Conservation (phyloP, 2,113 vertebrate genomes). For the Melanostigma gelatinosum region DNA sequence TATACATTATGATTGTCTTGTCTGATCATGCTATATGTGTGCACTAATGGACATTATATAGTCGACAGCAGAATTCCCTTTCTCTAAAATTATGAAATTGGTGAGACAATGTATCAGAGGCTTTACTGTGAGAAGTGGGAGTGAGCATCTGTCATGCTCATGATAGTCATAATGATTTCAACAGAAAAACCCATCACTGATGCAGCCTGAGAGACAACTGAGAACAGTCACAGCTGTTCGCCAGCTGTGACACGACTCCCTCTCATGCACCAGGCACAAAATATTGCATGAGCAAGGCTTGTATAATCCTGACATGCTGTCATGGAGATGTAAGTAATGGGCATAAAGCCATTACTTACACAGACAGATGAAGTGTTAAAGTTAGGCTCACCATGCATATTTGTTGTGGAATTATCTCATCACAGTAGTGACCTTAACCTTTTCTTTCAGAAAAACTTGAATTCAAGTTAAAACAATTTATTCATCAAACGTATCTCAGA, state of each 20-base stretch:
- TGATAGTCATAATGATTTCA: background rate
- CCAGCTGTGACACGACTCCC: background rate
- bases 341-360: background rate
- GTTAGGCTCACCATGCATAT: background rate
- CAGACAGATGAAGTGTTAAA: background rate
- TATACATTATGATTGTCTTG: background rate
- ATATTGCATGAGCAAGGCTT: background rate
- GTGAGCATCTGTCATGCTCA: slow-evolving; percentile 4
- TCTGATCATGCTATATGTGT: background rate
- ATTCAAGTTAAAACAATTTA: background rate
- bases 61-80: background rate
- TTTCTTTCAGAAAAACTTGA: background rate
- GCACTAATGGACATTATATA: background rate
- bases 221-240: background rate
- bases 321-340: background rate
- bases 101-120: background rate
- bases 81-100: background rate
- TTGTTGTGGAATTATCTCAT: background rate
- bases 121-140: background rate
- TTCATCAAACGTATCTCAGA: background rate
- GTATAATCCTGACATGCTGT: background rate
- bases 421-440: background rate
- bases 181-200: background rate
- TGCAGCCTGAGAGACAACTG: slow-evolving; percentile 1
- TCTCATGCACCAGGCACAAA: background rate